Base-by-base conservation (phyloP, 1,140 invertebrate genomes). In the Liolophura sinensis region DNA sequence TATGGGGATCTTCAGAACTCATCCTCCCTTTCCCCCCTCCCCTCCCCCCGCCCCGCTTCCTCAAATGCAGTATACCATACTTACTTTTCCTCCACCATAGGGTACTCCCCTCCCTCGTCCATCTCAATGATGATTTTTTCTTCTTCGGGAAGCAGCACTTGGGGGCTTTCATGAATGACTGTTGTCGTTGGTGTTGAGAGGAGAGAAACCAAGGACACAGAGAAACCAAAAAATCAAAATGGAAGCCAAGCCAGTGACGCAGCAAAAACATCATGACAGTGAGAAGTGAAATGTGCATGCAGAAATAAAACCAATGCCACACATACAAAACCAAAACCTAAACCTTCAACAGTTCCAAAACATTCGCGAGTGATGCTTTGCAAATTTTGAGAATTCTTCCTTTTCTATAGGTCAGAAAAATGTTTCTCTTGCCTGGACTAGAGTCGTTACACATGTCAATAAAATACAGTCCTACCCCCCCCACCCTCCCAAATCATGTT, bases 91-190 rank as follows among this genome's bases (percentile, higher is more conserved):
- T 87, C 83, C 18, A 88, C 68, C 50, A 86, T 78, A 22, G 82
- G 74, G 46, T 82, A 67, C 68, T 87, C 82, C 49, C 82, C 85
- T 57, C 80, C 76, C 20, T 81, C 77, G 70, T 87, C 86, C 31
- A 40, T 40, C 73, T 88, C 87, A 50, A 87, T 77, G 64, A 89
- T 84, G 27, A 89, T 88, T 75, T 89, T 89, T 73, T 89, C 88
- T 66, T 89, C 87, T 74, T 88, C 87, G 11, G 88, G 86, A 56
- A 89, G 87, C 55, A 89, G 78, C 47, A 89, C 72, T 69, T 87
- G 87, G 56, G 88, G 87, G 72, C 74, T 72, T 64, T 80, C 80
- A 18, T 83, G 65, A 24, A 76, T 63, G 22, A 73, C 77, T 78
- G 66, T 54, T 71, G 68, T 56, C 60, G 59, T 22, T 62, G 60